A percentile compares a stretch with the other conserved stretches of the same genome.
These are phyloP conservation scores for Apostichopus californicus DNA, from an alignment of 35 echinoderm and acorn worm genomes.

Conservation along the genomic window DNA sequence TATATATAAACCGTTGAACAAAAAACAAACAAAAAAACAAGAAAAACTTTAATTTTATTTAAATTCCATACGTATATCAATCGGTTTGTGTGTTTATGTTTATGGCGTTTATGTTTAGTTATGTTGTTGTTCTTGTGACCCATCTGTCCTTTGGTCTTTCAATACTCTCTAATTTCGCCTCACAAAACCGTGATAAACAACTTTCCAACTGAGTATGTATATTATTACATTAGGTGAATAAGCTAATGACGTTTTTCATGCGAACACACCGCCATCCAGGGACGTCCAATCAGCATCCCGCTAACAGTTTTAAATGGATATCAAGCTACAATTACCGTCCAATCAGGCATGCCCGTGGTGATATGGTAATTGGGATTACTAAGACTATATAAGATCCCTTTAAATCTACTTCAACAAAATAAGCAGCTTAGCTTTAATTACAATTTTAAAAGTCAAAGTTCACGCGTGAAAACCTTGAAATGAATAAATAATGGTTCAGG, in stretches of 20 bases:
- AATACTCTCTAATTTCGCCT: too few species aligned
- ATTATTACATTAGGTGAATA: neutral
- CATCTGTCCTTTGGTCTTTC: too few species aligned
- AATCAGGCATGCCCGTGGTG: slow-evolving; percentile 2
- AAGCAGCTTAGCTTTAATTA: neutral
- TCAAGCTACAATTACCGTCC: slow-evolving; percentile 16
- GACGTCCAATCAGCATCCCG: neutral
- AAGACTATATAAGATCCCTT: neutral
- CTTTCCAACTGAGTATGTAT: neutral
- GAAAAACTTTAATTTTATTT: too few species aligned
- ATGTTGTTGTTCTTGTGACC: too few species aligned
- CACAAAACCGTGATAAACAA: too few species aligned
- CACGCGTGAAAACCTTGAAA: neutral
- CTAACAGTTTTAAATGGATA: slow-evolving; percentile 17
- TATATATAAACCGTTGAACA: too few species aligned
- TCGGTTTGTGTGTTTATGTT: too few species aligned
- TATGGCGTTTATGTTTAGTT: too few species aligned
- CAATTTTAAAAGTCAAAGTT: neutral
- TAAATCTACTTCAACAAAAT: neutral
- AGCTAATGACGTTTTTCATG: neutral
- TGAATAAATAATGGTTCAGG: neutral
- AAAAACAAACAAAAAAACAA: too few species aligned
- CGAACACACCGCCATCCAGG: neutral
- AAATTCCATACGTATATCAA: too few species aligned
- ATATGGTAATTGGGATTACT: neutral